Conservation (phyloP, 2,888 invertebrate genomes). For the Stenotaenia linearis region DNA sequence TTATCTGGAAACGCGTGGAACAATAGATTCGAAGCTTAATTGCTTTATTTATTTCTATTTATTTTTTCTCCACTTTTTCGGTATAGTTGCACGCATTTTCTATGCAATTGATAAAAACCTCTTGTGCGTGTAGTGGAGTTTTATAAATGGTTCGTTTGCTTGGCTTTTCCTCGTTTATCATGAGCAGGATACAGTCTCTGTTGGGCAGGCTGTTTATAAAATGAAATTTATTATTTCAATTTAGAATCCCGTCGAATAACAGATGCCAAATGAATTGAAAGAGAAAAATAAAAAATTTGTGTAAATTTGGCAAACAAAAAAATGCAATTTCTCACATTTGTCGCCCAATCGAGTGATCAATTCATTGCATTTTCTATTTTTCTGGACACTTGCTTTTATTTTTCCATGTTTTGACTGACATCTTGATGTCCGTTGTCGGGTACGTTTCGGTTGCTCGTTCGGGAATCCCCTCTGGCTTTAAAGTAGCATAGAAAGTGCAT, state of each 20-base stretch:
- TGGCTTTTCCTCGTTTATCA: constrained; percentile 20
- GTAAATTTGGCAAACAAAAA: background rate
- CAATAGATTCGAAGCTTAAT: background rate
- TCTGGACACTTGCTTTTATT: background rate
- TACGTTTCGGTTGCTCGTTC: background rate
- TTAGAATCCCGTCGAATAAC: background rate
- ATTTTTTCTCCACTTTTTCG: background rate
- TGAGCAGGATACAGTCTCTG: background rate
- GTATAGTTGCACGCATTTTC: background rate
- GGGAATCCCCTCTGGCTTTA: constrained; percentile 20
- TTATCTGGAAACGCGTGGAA: background rate
- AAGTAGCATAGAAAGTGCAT: constrained; percentile 19
- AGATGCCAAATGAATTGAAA: background rate
- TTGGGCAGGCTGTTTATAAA: constrained; percentile 21
- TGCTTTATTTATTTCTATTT: background rate
- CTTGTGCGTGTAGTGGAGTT: constrained; percentile 23
- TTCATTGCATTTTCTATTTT: background rate
- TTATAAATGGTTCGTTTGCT: constrained; percentile 26
- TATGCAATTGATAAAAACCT: constrained; percentile 11
- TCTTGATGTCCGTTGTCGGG: background rate
- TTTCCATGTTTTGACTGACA: background rate
- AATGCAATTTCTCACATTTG: background rate
- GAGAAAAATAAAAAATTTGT: background rate
- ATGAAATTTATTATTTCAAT: constrained; percentile 23
- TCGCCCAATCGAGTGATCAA: background rate